Evolutionary conservation across 2,797 vertebrate species (phyloP).

Genomic region (Enteromius treurensis): DNA sequence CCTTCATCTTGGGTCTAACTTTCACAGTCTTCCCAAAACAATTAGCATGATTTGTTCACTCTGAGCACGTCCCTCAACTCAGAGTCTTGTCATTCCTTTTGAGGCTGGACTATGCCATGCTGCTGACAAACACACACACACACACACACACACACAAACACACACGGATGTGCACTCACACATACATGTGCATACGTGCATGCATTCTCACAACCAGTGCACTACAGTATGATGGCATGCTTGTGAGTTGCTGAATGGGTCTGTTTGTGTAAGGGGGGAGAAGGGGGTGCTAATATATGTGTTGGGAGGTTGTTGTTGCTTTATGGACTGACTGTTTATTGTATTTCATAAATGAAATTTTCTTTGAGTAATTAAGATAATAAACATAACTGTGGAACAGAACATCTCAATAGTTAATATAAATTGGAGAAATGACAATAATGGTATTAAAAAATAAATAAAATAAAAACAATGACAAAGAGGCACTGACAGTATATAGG

Average conservation of each 20-base stretch:
- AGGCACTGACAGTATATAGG: background rate
- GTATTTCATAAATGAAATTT: conserved; percentile 2
- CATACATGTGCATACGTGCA: conserved; percentile 1
- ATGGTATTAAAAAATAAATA: background rate
- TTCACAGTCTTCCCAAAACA: conserved; percentile 79
- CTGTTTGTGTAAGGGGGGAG: conserved; percentile 21
- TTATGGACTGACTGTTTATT: conserved; percentile 8
- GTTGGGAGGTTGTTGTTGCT: conserved; percentile 13
- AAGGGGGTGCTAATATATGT: conserved; percentile 13
- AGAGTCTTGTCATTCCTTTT: conserved; percentile 80
- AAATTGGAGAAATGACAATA: background rate
- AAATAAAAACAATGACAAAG: background rate
- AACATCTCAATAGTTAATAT: background rate
- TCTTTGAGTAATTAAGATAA: background rate
- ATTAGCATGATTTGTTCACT: conserved; percentile 86
- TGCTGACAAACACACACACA: conserved; percentile 36
- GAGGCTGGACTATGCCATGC: conserved; percentile 74
- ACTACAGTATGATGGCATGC: conserved; percentile 66
- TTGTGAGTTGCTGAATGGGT: conserved; percentile 53
- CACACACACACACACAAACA: conserved; percentile 24
- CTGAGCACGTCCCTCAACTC: conserved; percentile 83
- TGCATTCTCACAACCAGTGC: conserved; percentile 59
- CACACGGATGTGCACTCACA: conserved; percentile 72
- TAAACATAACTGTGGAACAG: background rate
- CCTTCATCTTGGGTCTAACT: conserved; percentile 89